These are phyloP conservation scores for Rhodeus uyekii DNA, from an alignment of 2,797 vertebrate species.

Conservation along the genomic window DNA sequence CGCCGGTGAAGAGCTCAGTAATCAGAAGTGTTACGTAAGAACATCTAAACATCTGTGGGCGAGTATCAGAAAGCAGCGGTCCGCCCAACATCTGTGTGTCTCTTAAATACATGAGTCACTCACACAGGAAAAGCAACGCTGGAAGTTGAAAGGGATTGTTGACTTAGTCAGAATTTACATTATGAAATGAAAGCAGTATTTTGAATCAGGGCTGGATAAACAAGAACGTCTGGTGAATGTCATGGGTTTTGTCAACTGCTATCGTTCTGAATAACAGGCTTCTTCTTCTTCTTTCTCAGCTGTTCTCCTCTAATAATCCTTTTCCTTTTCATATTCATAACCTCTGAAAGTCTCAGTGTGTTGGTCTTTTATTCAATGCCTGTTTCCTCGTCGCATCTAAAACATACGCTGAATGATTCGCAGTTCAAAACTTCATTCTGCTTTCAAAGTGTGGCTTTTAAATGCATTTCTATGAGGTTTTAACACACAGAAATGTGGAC, in stretches of 20 bases:
- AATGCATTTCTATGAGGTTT: too few relatives aligned
- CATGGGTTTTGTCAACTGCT: constrained; percentile 2
- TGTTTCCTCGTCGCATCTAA: background rate
- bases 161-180: background rate
- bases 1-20: background rate
- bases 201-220: background rate
- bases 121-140: background rate
- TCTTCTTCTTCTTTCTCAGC: background rate
- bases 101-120: background rate
- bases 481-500: too few relatives aligned
- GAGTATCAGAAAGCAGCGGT: too few relatives aligned
- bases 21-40: background rate
- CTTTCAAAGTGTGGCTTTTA: too few relatives aligned
- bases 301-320: background rate
- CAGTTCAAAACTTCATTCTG: too few relatives aligned
- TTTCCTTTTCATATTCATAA: background rate
- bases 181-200: background rate
- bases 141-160: background rate
- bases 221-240: constrained; percentile 2
- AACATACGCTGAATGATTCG: background rate
- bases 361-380: background rate
- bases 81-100: too few relatives aligned
- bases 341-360: background rate
- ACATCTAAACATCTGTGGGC: background rate
- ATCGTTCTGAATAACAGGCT: background rate